phyloP scores from a whole-genome alignment of 2,888 invertebrate genomes.

The Orthosia incerta region DNA sequence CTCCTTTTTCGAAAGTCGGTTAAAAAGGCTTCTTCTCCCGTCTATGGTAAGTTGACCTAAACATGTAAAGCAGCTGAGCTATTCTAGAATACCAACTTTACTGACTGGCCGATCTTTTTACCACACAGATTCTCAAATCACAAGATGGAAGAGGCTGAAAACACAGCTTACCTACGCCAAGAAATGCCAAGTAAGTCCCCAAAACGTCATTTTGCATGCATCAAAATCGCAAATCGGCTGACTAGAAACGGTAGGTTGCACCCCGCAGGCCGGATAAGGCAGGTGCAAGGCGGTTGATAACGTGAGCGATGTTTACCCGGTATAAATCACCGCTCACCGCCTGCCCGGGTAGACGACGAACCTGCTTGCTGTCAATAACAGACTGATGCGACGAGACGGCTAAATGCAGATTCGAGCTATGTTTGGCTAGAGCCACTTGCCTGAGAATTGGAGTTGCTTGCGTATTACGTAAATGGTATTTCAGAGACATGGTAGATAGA shows the following conservation, averaged over 20 bases:
- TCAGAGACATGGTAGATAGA: not conserved
- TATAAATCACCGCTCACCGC: slow-evolving; percentile 73
- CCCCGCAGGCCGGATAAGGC: slow-evolving; percentile 76
- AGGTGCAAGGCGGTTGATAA: slow-evolving; percentile 85
- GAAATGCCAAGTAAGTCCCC: slow-evolving; percentile 33
- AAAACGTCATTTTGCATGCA: slow-evolving; percentile 75
- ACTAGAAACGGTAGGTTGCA: slow-evolving; percentile 66
- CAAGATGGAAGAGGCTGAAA: slow-evolving; percentile 33
- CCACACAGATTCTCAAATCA: slow-evolving; percentile 2
- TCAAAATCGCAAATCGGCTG: slow-evolving; percentile 85
- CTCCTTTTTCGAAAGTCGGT: too few species aligned
- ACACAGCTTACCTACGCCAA: slow-evolving; percentile 39
- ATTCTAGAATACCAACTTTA: not conserved
- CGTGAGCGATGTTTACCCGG: slow-evolving; percentile 81
- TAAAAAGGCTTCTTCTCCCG: too few species aligned
- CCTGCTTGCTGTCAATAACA: slow-evolving; percentile 80
- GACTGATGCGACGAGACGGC: slow-evolving; percentile 69
- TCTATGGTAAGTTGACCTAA: too few species aligned
- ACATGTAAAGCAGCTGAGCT: not conserved
- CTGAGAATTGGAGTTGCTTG: slow-evolving; percentile 24
- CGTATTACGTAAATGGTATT: slow-evolving; percentile 27
- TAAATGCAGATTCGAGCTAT: slow-evolving; percentile 74
- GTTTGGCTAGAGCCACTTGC: slow-evolving; percentile 52
- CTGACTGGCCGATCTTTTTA: not conserved
- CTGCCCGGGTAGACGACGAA: slow-evolving; percentile 55